phyloP scores from a whole-genome alignment of 2,888 invertebrate species.

The Deladenus siricidicola region DNA sequence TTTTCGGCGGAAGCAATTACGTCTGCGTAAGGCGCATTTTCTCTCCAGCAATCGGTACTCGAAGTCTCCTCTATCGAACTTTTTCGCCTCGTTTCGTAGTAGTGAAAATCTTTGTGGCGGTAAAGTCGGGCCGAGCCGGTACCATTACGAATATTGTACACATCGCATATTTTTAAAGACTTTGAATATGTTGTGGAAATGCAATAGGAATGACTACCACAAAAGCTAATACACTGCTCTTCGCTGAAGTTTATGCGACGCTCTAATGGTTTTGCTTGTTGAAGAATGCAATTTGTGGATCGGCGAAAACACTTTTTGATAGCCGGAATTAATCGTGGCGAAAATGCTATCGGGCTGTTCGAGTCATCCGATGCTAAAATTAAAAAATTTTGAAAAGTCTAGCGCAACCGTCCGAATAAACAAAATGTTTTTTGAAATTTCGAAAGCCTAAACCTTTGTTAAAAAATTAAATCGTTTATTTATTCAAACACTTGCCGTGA shows the following conservation, averaged over 20 bases:
- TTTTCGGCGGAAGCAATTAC: not conserved
- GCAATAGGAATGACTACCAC: slow-evolving; percentile 22
- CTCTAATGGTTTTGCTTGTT: not conserved
- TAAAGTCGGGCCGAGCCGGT: slow-evolving; percentile 15
- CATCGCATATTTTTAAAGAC: slow-evolving; percentile 22
- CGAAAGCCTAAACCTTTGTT: not conserved
- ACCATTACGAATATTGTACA: slow-evolving; percentile 20
- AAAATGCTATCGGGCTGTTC: no score
- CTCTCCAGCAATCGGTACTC: slow-evolving; percentile 22
- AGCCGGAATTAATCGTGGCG: not conserved
- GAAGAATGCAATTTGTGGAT: not conserved
- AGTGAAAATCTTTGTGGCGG: slow-evolving; percentile 19
- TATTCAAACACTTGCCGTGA: no score
- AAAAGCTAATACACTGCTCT: slow-evolving; percentile 19
- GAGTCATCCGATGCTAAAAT: no score
- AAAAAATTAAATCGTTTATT: no score
- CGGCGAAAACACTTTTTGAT: not conserved
- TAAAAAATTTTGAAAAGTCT: no score
- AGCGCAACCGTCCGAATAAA: not conserved
- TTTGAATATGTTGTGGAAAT: slow-evolving; percentile 16
- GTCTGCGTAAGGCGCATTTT: not conserved
- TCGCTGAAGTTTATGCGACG: slow-evolving; percentile 12
- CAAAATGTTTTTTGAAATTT: not conserved
- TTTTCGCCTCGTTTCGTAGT: slow-evolving; percentile 20
- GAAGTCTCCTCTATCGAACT: not conserved